phyloP scores from a whole-genome alignment of 2,113 vertebrate genomes.

The Pelodiscus sinensis region DNA sequence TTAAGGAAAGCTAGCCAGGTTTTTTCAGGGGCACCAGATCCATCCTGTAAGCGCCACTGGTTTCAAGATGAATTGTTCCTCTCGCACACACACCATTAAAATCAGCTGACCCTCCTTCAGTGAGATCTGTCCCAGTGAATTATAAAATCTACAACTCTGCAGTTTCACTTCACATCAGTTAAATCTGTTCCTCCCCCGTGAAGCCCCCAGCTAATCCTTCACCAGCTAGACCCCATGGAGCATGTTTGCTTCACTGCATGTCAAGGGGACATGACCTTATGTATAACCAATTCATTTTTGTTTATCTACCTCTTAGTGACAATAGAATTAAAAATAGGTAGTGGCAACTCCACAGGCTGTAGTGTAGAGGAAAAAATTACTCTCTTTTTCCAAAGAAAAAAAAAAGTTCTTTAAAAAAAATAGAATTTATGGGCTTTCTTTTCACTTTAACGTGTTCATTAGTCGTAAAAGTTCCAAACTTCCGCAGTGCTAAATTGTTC shows the following conservation, averaged over 20 bases:
- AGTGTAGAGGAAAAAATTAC: slow-evolving; percentile 82
- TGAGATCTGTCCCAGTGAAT: rapidly evolving
- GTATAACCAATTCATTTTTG: slow-evolving; percentile 76
- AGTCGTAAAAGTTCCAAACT: slow-evolving; percentile 40
- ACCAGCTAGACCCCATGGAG: rapidly evolving
- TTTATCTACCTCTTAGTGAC: slow-evolving; percentile 97
- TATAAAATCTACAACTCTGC: rapidly evolving
- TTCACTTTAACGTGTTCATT: slow-evolving; percentile 17
- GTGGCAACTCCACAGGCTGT: slow-evolving; percentile 89
- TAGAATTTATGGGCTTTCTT: slow-evolving; percentile 52
- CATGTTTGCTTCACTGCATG: not conserved
- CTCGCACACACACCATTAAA: not conserved
- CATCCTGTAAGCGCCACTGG: not conserved
- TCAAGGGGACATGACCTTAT: not conserved
- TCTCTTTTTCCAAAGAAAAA: slow-evolving; percentile 90
- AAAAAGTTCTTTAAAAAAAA: slow-evolving; percentile 68
- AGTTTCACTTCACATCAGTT: not conserved
- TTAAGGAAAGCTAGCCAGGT: rapidly evolving
- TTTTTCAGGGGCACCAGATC: rapidly evolving
- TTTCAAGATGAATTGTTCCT: not conserved
- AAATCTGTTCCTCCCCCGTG: not conserved
- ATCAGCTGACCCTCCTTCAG: not conserved
- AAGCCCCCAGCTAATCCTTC: rapidly evolving
- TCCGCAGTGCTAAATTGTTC: not conserved
- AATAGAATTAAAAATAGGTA: slow-evolving; percentile 86